Conservation (phyloP, 2,797 vertebrate species). For the Pelobates cultripes region DNA sequence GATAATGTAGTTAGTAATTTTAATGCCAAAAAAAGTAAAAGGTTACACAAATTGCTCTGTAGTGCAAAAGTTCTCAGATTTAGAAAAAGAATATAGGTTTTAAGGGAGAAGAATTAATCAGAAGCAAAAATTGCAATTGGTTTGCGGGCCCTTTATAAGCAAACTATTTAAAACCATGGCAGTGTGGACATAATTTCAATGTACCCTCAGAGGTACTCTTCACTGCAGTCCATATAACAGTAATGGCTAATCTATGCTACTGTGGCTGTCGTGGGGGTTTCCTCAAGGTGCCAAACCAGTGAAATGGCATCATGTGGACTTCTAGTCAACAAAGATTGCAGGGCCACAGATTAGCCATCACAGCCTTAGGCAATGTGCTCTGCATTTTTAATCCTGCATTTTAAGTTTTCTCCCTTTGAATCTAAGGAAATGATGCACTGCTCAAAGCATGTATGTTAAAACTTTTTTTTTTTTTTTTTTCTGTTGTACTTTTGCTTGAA, state of each 20-base stretch:
- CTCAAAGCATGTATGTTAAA: conserved; percentile 38
- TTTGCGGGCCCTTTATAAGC: background rate
- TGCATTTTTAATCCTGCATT: conserved; percentile 25
- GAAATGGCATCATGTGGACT: too few relatives aligned
- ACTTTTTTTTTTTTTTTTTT: conserved; percentile 1
- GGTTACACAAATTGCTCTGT: conserved; percentile 70
- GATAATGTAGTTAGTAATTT: background rate
- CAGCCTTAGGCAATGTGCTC: background rate
- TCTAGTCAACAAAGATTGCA: too few relatives aligned
- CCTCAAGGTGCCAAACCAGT: too few relatives aligned
- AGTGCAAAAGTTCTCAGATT: conserved; percentile 78
- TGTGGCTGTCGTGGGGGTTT: too few relatives aligned
- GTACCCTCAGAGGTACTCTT: conserved; percentile 3
- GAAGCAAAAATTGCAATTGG: background rate
- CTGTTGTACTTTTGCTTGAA: conserved; percentile 7
- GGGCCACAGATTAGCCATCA: too few relatives aligned
- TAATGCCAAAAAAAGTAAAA: conserved; percentile 9
- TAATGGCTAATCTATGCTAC: too few relatives aligned
- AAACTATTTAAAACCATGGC: conserved; percentile 52
- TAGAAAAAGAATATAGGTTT: conserved; percentile 57
- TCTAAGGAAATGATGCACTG: conserved; percentile 53
- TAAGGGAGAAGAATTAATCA: background rate
- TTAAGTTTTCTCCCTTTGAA: conserved; percentile 45
- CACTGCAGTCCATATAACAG: background rate
- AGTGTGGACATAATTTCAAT: conserved; percentile 46